Base-by-base conservation (phyloP, 2,797 vertebrate genomes). In the Vultur gryphus region DNA sequence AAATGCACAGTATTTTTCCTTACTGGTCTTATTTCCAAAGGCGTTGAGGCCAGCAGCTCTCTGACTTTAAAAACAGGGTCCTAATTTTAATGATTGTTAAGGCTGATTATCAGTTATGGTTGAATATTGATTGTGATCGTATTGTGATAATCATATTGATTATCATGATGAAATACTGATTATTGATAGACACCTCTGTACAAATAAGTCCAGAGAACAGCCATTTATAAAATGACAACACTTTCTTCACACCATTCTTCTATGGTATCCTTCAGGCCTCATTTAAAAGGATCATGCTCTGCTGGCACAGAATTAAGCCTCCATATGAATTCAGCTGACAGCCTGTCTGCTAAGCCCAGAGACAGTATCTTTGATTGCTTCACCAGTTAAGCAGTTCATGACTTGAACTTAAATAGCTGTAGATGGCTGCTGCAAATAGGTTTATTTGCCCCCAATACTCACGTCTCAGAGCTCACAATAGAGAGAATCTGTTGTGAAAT, bases 381-480 rank as follows among this genome's bases (percentile, higher is more conserved):
- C 51, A n/a, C 55, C 75, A 58, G 67, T 87, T 95, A 96, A 95
- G 88, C 75, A 87, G 90, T 90, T 95, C 7, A 6, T 82, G 95
- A 76, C 86, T 92, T 93, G 71, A 86, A 81, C 90, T 78, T 70
- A 97, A 93, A 96, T 95, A 95, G 70, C 91, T 59, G 51, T 64
- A 57, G 48, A 33, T 57, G 65, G 62, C 44, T 52, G 55, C 78
- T 64, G 44, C 75, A 92, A 76, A 92, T 72, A 72, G 67, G 37
- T 59, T 78, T 89, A 51, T 84, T 55, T 77, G 39, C 1, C 25
- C 43, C 35, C 4, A 13, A 44, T 83, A 41, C 44, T 84, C 46
- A 9, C 14, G 29, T 69, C 58, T 89, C 4, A 35, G 72, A 57
- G 61, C 64, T 94, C 31, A 51, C 49, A 69, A 13, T 1, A 59